Evolutionary conservation across 2,888 invertebrate species (phyloP).

Genomic region (Drosophila atripex): DNA sequence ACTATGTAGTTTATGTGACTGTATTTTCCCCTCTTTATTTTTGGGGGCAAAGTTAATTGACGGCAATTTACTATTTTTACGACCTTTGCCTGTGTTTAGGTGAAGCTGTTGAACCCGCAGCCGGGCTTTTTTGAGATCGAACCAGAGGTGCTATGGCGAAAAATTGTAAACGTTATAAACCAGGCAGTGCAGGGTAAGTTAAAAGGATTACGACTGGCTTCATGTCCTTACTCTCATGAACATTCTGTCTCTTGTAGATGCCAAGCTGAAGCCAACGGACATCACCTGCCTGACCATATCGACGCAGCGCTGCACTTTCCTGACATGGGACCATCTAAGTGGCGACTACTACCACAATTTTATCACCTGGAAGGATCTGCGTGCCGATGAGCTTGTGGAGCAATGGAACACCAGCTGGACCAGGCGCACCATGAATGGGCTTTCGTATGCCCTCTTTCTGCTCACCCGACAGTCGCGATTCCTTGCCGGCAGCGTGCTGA

Average conservation of each 20-base stretch:
- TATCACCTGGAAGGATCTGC: constrained; percentile 95
- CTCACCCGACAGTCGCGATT: constrained; percentile 92
- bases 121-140: constrained; percentile 95
- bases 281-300: constrained; percentile 93
- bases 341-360: constrained; percentile 92
- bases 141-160: constrained; percentile 91
- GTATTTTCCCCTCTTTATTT: background rate
- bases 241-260: constrained; percentile 86
- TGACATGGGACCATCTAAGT: constrained; percentile 91
- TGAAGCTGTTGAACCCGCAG: constrained; percentile 90
- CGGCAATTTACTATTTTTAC: constrained; percentile 16
- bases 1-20: background rate
- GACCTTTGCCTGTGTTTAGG: constrained; percentile 84
- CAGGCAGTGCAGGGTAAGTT: constrained; percentile 87
- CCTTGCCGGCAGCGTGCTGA: constrained; percentile 92
- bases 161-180: constrained; percentile 88
- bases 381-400: constrained; percentile 89
- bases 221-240: background rate
- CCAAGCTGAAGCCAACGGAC: constrained; percentile 87
- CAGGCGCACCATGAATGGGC: constrained; percentile 85
- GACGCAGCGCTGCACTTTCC: constrained; percentile 91
- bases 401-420: constrained; percentile 91
- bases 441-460: constrained; percentile 87
- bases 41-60: constrained; percentile 60
- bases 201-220: background rate